Percentiles rank a stretch among this genome's conserved stretches.
These are phyloP conservation scores for Ctenochaetus hawaiiensis DNA, from an alignment of 2,797 vertebrate genomes.

Conservation along the genomic window DNA sequence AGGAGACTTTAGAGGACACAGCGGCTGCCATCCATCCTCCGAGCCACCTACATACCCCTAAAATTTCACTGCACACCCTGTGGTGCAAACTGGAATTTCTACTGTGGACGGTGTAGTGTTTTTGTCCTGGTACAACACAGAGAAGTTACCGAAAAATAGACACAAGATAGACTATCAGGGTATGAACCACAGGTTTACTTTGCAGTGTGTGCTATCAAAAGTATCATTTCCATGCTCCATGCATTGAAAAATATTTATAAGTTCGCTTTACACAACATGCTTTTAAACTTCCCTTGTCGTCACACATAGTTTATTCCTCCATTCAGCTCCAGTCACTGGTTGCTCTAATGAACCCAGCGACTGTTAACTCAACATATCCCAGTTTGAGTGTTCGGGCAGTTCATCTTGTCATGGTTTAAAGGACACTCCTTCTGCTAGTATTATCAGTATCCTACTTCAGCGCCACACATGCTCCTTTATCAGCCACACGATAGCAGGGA, in stretches of 20 bases:
- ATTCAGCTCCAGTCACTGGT: constrained; percentile 41
- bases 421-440: constrained; percentile 56
- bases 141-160: constrained; percentile 3
- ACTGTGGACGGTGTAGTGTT: constrained; percentile 11
- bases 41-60: constrained; percentile 69
- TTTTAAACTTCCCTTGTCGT: constrained; percentile 14
- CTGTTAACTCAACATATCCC: constrained; percentile 62
- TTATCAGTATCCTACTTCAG: constrained; percentile 74
- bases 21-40: constrained; percentile 80
- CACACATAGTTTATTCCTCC: constrained; percentile 27
- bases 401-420: constrained; percentile 70
- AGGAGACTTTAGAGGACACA: constrained; percentile 81
- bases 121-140: not conserved
- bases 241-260: constrained; percentile 27
- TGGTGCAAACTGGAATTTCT: constrained; percentile 20
- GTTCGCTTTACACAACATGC: constrained; percentile 21
- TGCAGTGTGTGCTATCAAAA: constrained; percentile 8
- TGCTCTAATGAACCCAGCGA: constrained; percentile 63
- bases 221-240: constrained; percentile 25
- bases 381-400: constrained; percentile 48
- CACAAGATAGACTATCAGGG: not conserved
- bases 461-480: constrained; percentile 77
- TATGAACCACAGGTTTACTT: constrained; percentile 22
- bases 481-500: constrained; percentile 65
- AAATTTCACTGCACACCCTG: constrained; percentile 46